These are phyloP conservation scores for Gobio occitaniae DNA, from an alignment of 2,797 vertebrate genomes.

Conservation along the genomic window DNA sequence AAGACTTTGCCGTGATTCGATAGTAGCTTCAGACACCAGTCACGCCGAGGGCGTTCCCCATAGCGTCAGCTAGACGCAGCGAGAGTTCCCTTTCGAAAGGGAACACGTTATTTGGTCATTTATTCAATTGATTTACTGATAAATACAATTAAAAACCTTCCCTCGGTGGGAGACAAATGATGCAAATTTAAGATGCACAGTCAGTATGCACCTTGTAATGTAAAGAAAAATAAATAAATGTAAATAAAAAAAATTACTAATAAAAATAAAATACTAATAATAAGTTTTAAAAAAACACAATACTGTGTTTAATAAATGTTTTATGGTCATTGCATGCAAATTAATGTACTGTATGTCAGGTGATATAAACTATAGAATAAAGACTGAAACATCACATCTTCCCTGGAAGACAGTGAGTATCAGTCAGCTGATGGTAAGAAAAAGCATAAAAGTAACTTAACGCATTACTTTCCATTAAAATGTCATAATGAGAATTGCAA, in stretches of 20 bases:
- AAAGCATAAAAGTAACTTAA: neutral
- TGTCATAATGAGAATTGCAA: neutral
- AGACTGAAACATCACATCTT: neutral
- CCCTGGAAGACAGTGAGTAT: neutral
- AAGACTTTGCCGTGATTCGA: too few species aligned
- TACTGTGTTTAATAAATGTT: neutral
- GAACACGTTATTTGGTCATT: neutral
- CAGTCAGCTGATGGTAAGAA: neutral
- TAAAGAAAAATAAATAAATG: neutral
- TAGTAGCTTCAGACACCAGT: too few species aligned
- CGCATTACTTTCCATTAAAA: neutral
- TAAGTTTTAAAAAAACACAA: too few species aligned
- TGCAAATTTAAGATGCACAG: neutral
- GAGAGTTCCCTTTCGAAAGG: too few species aligned
- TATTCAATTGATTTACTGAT: neutral
- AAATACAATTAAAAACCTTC: neutral
- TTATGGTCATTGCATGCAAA: neutral
- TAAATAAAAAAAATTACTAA: neutral
- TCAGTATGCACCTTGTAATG: neutral
- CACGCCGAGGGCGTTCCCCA: too few species aligned
- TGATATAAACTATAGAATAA: neutral
- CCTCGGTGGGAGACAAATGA: neutral
- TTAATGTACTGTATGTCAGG: neutral
- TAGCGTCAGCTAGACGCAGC: too few species aligned
- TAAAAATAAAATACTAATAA: neutral